These are phyloP conservation scores for Podarcis cretensis DNA, from an alignment of 2,113 vertebrate genomes.

Conservation along the genomic window DNA sequence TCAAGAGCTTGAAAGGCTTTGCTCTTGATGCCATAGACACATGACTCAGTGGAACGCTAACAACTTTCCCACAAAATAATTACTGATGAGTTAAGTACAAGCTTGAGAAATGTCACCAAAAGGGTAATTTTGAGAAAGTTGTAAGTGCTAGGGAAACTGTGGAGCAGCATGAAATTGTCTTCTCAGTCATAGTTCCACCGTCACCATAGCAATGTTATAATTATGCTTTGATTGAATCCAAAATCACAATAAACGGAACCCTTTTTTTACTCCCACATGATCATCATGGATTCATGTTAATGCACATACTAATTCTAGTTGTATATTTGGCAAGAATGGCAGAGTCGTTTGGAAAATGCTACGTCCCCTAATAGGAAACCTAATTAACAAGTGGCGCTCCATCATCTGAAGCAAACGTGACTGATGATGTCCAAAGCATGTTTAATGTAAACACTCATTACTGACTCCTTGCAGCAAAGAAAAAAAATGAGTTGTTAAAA, in stretches of 20 bases:
- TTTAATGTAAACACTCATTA: not conserved
- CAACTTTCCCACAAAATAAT: constrained; percentile 52
- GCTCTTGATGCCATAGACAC: constrained; percentile 5
- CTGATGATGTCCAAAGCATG: not conserved
- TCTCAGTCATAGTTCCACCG: not conserved
- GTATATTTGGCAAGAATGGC: not conserved
- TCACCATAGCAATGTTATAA: constrained; percentile 9
- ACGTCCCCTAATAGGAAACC: not conserved
- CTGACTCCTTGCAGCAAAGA: not conserved
- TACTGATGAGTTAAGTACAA: constrained; percentile 39
- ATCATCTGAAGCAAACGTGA: not conserved
- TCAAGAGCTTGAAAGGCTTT: constrained; percentile 25
- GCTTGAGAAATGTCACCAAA: constrained; percentile 32
- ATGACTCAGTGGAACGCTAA: constrained; percentile 55
- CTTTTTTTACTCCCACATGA: not conserved
- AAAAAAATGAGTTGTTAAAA: not conserved
- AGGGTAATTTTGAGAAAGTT: constrained; percentile 43
- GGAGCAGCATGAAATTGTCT: not conserved
- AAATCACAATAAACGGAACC: constrained; percentile 1
- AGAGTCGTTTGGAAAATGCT: not conserved
- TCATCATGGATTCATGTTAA: not conserved
- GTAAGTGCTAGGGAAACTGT: constrained; percentile 8
- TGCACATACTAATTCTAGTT: not conserved
- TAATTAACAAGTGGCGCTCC: not conserved
- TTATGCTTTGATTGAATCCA: not conserved